phyloP scores from a whole-genome alignment of 2,888 invertebrate genomes.

The Priocnemis perturbator region DNA sequence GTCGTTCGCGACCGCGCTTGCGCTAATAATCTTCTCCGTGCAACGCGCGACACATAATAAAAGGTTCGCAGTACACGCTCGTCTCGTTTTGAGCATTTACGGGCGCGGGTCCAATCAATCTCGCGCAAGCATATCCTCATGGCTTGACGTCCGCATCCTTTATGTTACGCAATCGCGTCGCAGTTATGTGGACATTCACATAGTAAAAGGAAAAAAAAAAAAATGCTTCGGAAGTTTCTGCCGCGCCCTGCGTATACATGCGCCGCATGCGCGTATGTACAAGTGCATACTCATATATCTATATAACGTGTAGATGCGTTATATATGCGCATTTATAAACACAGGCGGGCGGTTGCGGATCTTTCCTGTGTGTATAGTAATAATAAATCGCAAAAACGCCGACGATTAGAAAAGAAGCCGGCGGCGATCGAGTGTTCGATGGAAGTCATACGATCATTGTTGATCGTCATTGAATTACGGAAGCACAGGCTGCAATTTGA shows the following conservation, averaged over 20 bases:
- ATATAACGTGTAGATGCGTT: not conserved
- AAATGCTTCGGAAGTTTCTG: too few relatives aligned
- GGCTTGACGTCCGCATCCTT: not conserved
- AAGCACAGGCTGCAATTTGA: too few relatives aligned
- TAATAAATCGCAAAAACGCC: conserved; percentile 2
- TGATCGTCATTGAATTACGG: too few relatives aligned
- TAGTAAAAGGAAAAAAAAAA: conserved; percentile 9
- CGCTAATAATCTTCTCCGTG: conserved; percentile 44
- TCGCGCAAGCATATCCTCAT: conserved; percentile 16
- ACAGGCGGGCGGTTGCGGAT: not conserved
- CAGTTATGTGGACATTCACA: not conserved
- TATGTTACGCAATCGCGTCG: not conserved
- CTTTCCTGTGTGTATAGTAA: not conserved
- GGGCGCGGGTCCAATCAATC: conserved; percentile 11
- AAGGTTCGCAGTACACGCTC: not conserved
- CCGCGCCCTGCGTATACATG: not conserved
- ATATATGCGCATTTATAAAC: not conserved
- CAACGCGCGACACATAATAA: conserved; percentile 4
- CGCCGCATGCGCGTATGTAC: not conserved
- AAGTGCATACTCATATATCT: not conserved
- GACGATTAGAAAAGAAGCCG: not conserved
- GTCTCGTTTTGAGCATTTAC: conserved; percentile 9
- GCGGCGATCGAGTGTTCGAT: too few relatives aligned
- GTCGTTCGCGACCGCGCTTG: not conserved
- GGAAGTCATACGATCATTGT: too few relatives aligned